phyloP scores from a whole-genome alignment of 1,140 invertebrate species.

The Aleiodes sp. region DNA sequence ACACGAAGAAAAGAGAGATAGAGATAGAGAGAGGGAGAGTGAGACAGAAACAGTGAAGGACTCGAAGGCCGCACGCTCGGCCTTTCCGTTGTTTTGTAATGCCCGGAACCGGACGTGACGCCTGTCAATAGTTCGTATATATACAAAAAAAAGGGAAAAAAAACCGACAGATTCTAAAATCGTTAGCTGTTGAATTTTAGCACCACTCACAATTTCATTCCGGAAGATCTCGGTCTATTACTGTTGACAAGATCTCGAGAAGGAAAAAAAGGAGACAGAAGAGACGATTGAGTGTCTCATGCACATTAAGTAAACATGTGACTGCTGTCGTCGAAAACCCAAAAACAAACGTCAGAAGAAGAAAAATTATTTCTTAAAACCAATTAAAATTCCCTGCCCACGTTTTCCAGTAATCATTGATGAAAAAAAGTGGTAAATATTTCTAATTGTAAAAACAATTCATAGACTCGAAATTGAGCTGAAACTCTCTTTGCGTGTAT shows the following conservation, averaged over 20 bases:
- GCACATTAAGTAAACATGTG: not conserved
- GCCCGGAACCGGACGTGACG: conserved; percentile 38
- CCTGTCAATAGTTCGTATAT: conserved; percentile 21
- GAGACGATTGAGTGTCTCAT: not conserved
- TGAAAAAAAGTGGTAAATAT: too few species aligned
- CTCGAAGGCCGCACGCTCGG: conserved; percentile 31
- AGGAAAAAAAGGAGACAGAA: not conserved
- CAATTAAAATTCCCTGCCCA: not conserved
- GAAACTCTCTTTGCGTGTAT: conserved; percentile 48
- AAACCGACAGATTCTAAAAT: conserved; percentile 15
- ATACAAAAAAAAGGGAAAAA: too few species aligned
- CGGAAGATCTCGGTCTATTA: not conserved
- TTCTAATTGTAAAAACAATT: not conserved
- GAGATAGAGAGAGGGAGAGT: too few species aligned
- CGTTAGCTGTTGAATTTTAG: conserved; percentile 5
- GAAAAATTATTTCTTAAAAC: not conserved
- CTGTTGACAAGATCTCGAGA: not conserved
- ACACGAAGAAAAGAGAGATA: too few species aligned
- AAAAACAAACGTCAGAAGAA: too few species aligned
- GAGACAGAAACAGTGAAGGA: too few species aligned
- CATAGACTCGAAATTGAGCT: not conserved
- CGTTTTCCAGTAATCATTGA: not conserved
- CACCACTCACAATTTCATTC: not conserved
- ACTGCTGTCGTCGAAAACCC: not conserved
- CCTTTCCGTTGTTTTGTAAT: conserved; percentile 26